A percentile compares a stretch with the other conserved stretches of the same genome.
These are phyloP conservation scores for Drosophila eugracilis DNA, from an alignment of 1,140 invertebrate species.

Conservation along the genomic window DNA sequence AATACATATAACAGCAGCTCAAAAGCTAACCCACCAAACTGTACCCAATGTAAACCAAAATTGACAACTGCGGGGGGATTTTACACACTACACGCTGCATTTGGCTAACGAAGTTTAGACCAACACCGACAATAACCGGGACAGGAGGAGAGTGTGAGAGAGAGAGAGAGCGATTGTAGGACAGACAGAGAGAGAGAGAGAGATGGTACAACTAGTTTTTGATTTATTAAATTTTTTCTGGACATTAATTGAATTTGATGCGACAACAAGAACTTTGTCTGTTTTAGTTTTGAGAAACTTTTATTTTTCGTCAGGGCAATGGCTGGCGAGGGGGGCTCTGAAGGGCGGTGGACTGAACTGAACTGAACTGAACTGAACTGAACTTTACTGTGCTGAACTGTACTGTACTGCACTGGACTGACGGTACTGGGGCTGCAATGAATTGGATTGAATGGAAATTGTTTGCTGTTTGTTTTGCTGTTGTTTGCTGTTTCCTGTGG, in stretches of 20 bases:
- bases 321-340: conserved; percentile 56
- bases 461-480: conserved; percentile 33
- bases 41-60: conserved; percentile 22
- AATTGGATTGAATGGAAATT: conserved; percentile 28
- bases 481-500: conserved; percentile 31
- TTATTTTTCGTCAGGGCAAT: conserved; percentile 54
- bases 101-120: conserved; percentile 38
- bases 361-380: conserved; percentile 24
- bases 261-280: conserved; percentile 68
- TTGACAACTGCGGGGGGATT: conserved; percentile 40
- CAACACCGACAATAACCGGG: conserved; percentile 71
- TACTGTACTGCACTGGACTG: conserved; percentile 12
- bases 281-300: conserved; percentile 57
- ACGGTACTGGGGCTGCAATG: conserved; percentile 20
- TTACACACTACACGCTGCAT: conserved; percentile 47
- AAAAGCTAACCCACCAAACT: conserved; percentile 10
- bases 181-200: conserved; percentile 36
- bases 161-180: conserved; percentile 32
- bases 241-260: conserved; percentile 80
- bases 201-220: conserved; percentile 63
- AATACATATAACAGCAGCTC: neutral
- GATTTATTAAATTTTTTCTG: conserved; percentile 71
- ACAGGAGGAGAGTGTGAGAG: conserved; percentile 32
- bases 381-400: conserved; percentile 16
- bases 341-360: conserved; percentile 20